Evolutionary conservation across 2,113 vertebrate genomes (phyloP).

Genomic region (Fregetta grallaria): DNA sequence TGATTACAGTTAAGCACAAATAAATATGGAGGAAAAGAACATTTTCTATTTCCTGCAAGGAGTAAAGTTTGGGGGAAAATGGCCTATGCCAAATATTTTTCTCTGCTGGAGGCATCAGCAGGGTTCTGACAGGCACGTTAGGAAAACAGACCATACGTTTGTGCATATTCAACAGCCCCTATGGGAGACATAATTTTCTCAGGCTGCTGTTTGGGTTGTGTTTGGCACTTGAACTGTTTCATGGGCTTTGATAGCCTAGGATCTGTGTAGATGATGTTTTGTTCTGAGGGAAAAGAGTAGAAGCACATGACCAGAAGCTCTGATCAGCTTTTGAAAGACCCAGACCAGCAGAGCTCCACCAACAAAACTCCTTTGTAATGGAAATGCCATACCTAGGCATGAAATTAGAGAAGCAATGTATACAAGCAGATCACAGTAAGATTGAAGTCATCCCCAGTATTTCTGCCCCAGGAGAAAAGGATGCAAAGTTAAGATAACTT

Average conservation of each 20-base stretch:
- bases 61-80: not conserved
- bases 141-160: slow-evolving; percentile 51
- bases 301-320: slow-evolving; percentile 28
- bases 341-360: slow-evolving; percentile 3
- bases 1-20: slow-evolving; percentile 15
- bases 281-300: slow-evolving; percentile 8
- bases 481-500: not conserved
- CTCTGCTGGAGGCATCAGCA: slow-evolving; percentile 60
- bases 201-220: slow-evolving; percentile 5
- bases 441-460: not conserved
- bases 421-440: not conserved
- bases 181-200: slow-evolving; percentile 44
- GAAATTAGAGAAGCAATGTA: slow-evolving; percentile 8
- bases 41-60: not conserved
- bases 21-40: not conserved
- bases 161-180: slow-evolving; percentile 48
- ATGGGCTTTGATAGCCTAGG: slow-evolving; percentile 21
- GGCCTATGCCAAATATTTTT: slow-evolving; percentile 34
- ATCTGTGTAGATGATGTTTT: slow-evolving; percentile 29
- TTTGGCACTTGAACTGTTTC: slow-evolving; percentile 54
- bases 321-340: slow-evolving; percentile 30
- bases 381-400: slow-evolving; percentile 34
- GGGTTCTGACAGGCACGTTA: slow-evolving; percentile 22
- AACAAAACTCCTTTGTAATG: slow-evolving; percentile 40
- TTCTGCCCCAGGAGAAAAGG: slow-evolving; percentile 32